Evolutionary conservation across 1,140 invertebrate genomes (phyloP).

Genomic region (Drosophila tsacasi): DNA sequence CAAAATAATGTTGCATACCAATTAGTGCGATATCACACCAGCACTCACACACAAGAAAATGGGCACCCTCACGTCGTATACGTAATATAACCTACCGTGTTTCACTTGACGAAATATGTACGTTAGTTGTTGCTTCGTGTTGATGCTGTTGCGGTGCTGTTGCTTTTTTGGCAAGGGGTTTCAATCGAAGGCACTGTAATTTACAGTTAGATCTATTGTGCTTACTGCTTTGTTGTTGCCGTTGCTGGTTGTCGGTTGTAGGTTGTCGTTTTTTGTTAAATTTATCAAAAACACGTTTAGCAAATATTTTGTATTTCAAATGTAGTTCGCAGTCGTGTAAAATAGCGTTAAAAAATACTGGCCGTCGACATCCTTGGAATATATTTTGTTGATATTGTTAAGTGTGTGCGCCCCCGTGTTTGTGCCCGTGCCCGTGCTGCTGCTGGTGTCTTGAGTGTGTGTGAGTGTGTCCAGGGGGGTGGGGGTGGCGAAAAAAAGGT

Average conservation of each 20-base stretch:
- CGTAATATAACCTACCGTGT: conserved; percentile 76
- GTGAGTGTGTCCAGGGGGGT: conserved; percentile 28
- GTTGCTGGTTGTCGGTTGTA: conserved; percentile 17
- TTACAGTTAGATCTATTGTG: conserved; percentile 72
- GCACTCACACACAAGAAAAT: conserved; percentile 12
- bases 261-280: conserved; percentile 7
- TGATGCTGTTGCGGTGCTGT: conserved; percentile 31
- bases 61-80: conserved; percentile 32
- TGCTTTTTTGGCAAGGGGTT: conserved; percentile 47
- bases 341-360: conserved; percentile 59
- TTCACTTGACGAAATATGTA: conserved; percentile 43
- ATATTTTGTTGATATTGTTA: conserved; percentile 46
- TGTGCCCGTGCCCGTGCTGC: conserved; percentile 15
- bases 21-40: conserved; percentile 60
- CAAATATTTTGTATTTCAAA: conserved; percentile 56
- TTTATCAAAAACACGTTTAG: conserved; percentile 75
- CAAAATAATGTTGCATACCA: conserved; percentile 61
- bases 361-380: conserved; percentile 28
- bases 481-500: conserved; percentile 61
- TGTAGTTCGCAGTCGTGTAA: conserved; percentile 40
- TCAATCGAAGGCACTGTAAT: conserved; percentile 73
- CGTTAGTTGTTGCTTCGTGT: conserved; percentile 31
- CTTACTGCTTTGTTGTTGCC: conserved; percentile 28
- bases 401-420: conserved; percentile 25
- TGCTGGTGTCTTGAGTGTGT: conserved; percentile 23